Base-by-base conservation (phyloP, 53 echinoderm and acorn worm species). In the Zoroaster sp. region DNA sequence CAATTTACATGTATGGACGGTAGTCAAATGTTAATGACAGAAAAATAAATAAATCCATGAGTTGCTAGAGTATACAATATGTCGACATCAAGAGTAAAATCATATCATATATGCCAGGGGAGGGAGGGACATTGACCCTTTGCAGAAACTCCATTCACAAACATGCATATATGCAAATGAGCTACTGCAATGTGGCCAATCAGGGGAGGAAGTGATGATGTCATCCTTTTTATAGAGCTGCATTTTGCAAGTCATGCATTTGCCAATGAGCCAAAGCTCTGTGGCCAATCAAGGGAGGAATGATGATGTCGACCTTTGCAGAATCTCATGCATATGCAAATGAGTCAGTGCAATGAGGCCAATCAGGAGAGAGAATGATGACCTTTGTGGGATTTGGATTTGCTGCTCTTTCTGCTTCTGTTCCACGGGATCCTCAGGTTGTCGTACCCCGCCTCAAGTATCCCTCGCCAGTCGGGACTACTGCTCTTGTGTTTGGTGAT, bases 361-460 rank as follows among this genome's bases (percentile, higher is more conserved):
- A 69, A 82, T 67, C 69, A 42, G 43, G 43, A 74, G 77, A 77
- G 52, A 77, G 28, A 78, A 11, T 28, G 65, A 55, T 59, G 87
- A 75, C 87, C 87, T 74, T 87, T 74, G 75, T 75, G 87, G 63
- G 59, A 37, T 52, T 83, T 68, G 36, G 65, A 39, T 83, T 83
- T 73, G 83, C 72, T 80, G 75, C 67, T 90, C 83, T 78, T 83
- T 92, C 87, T 74, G 80, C 80, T 87, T 63, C 88, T 65, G 73
- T 81, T 90, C 87, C 73, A 92, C 13, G 88, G 93, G 51, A 92
- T 91, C 72, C 97, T 74, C 73, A 97, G 90, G 89, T 97, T 97
- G 90, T 97, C 97, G 69, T 97, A 97, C 38, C 97, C 97, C 20
- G 93, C 93, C 13, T 97, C 97, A 33, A 95, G 86, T 21, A 95